Base-by-base conservation (phyloP, 2,113 vertebrate species). In the Verasper variegatus region DNA sequence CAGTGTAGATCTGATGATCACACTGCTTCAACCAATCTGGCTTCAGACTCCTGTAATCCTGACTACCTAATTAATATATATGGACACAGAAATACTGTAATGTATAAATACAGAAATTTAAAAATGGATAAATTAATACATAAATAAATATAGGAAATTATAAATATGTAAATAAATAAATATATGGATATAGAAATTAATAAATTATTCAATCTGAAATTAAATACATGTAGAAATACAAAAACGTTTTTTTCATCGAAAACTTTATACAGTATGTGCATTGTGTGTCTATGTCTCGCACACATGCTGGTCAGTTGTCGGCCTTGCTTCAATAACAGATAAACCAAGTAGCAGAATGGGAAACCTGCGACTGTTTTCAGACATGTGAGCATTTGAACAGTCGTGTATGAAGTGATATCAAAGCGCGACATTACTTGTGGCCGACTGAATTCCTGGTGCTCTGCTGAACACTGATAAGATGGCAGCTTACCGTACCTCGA, bases 381-480 rank as follows among this genome's bases (percentile, higher is more conserved):
- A 64, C 68, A 63, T 80, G 7, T 62, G 47, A 61, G 40, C 14
- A 31, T 90, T 77, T 79, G 42, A 85, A 64, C 52, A 67, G 20
- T 76, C 49, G n/a, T 83, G 45, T 70, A 67, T 75, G 64, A 87
- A 64, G 55, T 65, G 47, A 86, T 81, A 87, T 51, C 49, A 51
- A 51, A 51, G 49, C 52, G 40, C 18, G 15, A 85, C 74, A 75
- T 80, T 78, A 86, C 82, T 78, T 58, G 78, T 77, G 76, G 70
- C 47, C 21, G 18, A 71, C 71, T 80, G 61, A 73, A 73, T 87
- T 80, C 72, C 78, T 47, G 80, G 71, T 11, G 49, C 66, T 87
- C 83, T 88, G 85, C 66, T 12, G 47, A 82, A 69, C n/a, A 59
- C 80, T 84, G 88, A 89, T 90, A 83, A 90, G 79, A 74, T 80